Evolutionary conservation across 2,797 vertebrate genomes (phyloP).

Genomic region (Anas bernieri): DNA sequence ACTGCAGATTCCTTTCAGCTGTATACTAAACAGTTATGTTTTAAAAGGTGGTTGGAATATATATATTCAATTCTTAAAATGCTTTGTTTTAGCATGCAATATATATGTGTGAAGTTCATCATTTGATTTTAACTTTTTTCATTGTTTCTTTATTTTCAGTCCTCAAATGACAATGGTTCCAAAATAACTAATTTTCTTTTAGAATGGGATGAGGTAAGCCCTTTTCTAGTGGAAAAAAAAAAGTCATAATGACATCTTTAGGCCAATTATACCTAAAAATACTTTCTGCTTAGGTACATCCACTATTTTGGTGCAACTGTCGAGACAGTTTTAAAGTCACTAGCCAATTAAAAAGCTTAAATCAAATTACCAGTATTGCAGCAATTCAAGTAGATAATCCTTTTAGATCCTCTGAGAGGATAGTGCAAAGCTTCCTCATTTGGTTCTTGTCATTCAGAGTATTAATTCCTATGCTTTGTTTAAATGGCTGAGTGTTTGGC

Average conservation of each 20-base stretch:
- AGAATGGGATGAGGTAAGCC: slow-evolving; percentile 85
- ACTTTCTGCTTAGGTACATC: background rate
- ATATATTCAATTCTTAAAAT: background rate
- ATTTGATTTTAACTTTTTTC: slow-evolving; percentile 35
- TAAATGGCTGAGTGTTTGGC: background rate
- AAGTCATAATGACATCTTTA: slow-evolving; percentile 21
- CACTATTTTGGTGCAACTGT: background rate
- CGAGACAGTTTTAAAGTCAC: background rate
- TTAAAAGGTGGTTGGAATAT: background rate
- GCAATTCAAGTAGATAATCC: background rate
- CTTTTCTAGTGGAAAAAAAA: slow-evolving; percentile 22
- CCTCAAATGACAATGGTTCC: slow-evolving; percentile 84
- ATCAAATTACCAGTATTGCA: background rate
- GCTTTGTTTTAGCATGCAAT: background rate
- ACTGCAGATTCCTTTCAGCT: background rate
- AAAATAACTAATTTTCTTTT: slow-evolving; percentile 84
- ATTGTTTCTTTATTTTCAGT: slow-evolving; percentile 71
- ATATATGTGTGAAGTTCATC: background rate
- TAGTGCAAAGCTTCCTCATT: background rate
- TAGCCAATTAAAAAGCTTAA: background rate
- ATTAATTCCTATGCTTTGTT: background rate
- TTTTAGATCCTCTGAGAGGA: background rate
- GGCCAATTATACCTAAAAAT: slow-evolving; percentile 48
- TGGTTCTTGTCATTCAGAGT: background rate
- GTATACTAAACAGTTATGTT: background rate